phyloP scores from a whole-genome alignment of 2,113 vertebrate genomes.

The Macquaria australasica region DNA sequence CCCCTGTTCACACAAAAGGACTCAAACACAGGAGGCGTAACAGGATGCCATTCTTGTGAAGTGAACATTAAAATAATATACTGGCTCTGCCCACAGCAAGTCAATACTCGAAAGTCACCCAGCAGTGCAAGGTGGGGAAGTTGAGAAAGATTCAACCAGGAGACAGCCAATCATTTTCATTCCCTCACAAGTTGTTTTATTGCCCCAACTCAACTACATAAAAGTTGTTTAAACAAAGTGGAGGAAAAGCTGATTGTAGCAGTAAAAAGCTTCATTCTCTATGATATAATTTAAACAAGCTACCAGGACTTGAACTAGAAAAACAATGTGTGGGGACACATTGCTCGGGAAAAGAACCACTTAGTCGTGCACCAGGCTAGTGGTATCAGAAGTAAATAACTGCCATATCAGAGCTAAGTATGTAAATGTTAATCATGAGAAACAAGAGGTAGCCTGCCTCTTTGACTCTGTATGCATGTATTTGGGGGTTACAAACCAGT shows the following conservation, averaged over 20 bases:
- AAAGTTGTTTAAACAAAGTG: neutral
- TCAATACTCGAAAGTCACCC: neutral
- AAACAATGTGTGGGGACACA: constrained; percentile 1
- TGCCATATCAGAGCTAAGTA: neutral
- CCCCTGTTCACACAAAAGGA: neutral
- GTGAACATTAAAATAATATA: neutral
- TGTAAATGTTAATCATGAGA: neutral
- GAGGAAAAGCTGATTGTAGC: too few relatives aligned
- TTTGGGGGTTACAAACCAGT: neutral
- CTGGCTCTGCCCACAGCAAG: neutral
- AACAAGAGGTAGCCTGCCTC: neutral
- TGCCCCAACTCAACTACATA: neutral
- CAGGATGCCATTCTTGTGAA: neutral
- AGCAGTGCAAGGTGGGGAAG: neutral
- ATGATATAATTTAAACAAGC: neutral
- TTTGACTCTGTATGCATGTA: neutral
- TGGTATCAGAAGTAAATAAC: neutral
- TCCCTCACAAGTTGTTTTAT: neutral
- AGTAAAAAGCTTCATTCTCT: neutral
- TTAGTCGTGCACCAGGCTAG: neutral
- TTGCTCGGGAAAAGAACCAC: neutral
- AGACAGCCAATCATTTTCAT: neutral
- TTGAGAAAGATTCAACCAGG: neutral
- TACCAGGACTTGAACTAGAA: neutral
- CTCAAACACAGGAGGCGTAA: neutral